Percentiles rank a stretch among this genome's conserved stretches.
Evolutionary conservation across 2,797 vertebrate species (phyloP).

Genomic region (Tamandua tetradactyla): DNA sequence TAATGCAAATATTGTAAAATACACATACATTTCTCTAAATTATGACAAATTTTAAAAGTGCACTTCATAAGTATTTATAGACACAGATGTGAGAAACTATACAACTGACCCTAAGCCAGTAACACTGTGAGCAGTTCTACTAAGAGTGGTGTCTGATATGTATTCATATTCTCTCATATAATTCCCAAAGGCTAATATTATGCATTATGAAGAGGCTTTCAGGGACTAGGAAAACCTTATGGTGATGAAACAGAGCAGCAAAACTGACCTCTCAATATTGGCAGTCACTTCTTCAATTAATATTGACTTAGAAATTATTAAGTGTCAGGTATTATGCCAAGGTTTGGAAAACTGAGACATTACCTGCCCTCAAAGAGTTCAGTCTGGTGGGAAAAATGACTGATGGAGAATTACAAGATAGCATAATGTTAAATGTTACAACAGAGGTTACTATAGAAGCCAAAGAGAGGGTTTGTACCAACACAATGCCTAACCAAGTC

Average conservation of each 20-base stretch:
- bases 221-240: slow-evolving; percentile 1
- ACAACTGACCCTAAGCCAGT: background rate
- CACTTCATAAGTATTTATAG: background rate
- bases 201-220: slow-evolving; percentile 13
- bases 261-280: background rate
- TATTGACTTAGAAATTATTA: background rate
- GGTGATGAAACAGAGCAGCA: slow-evolving; percentile 35
- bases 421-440: too few relatives aligned
- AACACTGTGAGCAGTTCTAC: background rate
- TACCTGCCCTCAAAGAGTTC: background rate
- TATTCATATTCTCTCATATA: background rate
- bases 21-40: background rate
- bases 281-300: slow-evolving; percentile 6
- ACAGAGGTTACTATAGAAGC: background rate
- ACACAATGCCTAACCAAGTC: background rate
- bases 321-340: background rate
- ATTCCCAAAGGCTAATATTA: background rate
- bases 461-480: background rate
- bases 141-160: background rate
- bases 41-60: background rate
- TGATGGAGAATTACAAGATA: background rate
- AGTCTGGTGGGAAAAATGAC: background rate
- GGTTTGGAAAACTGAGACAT: background rate
- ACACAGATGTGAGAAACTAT: background rate
- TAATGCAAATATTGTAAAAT: background rate